Base-by-base conservation (phyloP, 2,113 vertebrate genomes). In the Mobula birostris region DNA sequence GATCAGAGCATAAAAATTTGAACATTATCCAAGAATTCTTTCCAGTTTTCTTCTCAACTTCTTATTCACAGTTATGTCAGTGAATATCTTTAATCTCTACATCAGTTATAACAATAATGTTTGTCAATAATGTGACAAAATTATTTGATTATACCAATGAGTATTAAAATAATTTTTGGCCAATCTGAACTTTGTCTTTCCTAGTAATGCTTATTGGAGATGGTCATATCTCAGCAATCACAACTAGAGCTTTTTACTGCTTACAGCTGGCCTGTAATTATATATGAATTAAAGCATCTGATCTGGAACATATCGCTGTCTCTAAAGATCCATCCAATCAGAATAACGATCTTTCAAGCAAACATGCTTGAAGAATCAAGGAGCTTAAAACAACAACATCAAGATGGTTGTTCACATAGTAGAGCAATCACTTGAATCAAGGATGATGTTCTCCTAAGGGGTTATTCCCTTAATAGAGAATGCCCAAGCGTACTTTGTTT, bases 11-110 rank as follows among this genome's bases (percentile, higher is more conserved):
- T 56, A 56, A 93, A 56, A 2, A 24, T 7, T 93, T 93, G 91
- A 93, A 19, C 27, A 93, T 93, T 74, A 74, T 93, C 91, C 91
- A 93, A 93, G 91, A 93, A 40, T 93, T 14, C 12, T 15, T 93
- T 93, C 68, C 91, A 74, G 7, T 2, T 40, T 93, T 93, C 40
- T 9, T 93, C 32, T 93, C 68, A 29, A 48, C 70, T 76, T 76
- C 1, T 74, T 74, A 21, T 40, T 91, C 66, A 36, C 66, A 27
- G 9, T 7, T 93, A 56, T 32, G 61, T 68, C 63, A 90, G n/a
- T 7, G n/a, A 90, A 66, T 29, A 90, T 32, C 61, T 90, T 90
- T 66, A 93, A 93, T 72, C 56, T 74, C 36, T 15, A 70, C 17
- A 56, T 19, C 40, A 70, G 74, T 74, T 93, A 29, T 19, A 93